Base-by-base conservation (phyloP, 2,888 invertebrate species). In the Hesperia comma region DNA sequence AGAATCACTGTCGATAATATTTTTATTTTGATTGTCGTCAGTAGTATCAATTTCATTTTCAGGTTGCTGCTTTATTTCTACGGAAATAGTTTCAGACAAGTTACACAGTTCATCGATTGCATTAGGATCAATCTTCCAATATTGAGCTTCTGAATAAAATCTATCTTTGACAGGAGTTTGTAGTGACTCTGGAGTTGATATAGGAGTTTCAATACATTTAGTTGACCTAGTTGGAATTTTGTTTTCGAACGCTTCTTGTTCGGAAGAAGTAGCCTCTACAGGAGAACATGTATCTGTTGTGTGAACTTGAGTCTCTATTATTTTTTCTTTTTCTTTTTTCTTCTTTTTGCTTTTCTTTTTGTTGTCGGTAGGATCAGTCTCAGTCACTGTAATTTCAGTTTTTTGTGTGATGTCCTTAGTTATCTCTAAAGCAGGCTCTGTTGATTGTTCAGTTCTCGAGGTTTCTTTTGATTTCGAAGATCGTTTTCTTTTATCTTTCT, bases 131-230 rank as follows among this genome's bases (percentile, higher is more conserved):
- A 80, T 74, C 81, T 90, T 92, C 92, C 92, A 92, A 69, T 80
- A 92, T 58, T 92, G 92, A 58, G 90, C 88, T 77, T 92, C 92
- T 3, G 88, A 86, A 74, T 86, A 92, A 26, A 86, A 69, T 70
- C 89, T 83, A 5, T 92, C 92, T 80, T 92, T 92, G 6, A 90
- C 73, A 14, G 92, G 92, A 17, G 92, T 92, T 69, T 87, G 85
- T 67, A 86, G 62, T 0, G 85, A 86, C 68, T 92, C 92, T 2
- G 92, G 91, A 8, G 89, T 91, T 17, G 87, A 86, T 40, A 84
- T 69, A 26, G 86, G 77, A 37, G 83, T 82, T 43, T 79, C 77
- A 33, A 77, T 67, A 7, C 73, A 67, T 70, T 77, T 79, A 58
- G 69, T 60, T 17, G 17, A n/a, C 64, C 61, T 57, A 21, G 41